Evolutionary conservation across 2,888 invertebrate genomes (phyloP), one percentile per base, ranked within the genome.

Genomic region (Smittia sp.): DNA sequence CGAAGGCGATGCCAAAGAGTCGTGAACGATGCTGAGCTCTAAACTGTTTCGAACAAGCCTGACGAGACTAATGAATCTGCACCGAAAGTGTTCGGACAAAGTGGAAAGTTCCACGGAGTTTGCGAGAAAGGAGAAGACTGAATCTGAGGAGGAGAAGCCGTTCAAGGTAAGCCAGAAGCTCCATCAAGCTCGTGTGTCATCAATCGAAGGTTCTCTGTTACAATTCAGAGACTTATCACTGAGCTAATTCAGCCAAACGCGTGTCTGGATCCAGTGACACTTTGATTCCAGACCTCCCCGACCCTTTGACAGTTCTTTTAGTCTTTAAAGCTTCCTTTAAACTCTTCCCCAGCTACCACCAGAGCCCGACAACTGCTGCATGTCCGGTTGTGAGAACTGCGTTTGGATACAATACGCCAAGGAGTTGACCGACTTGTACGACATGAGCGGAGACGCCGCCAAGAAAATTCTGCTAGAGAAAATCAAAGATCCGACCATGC

Each of bases 361-460:
- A 3, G 82, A 83, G 74, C 96, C 96, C 0, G 91, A 92, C 1
- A 89, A 87, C 25, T 97, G 96, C 81, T 97, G 96, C 79, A 91
- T 91, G 87, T 92, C 94, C 0, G 96, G 96, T 0, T 97, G 97
- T 83, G 85, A 90, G 0, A 96, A 95, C 82, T 97, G 97, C 80
- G 96, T 97, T 3, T 96, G 93, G 90, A 88, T 97, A 70, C 88
- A 89, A 15, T 96, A 96, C 85, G 96, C 94, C 0, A 91, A 94
- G 77, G 87, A 90, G 22, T 78, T 96, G 62, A 84, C 86, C 1
- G 85, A 86, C 76, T 82, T 87, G 77, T 81, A 88, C 11, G 82
- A 86, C 75, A 88, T 89, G 76, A 90, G 90, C 18, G 90, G 90
- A 0, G 87, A 88, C 67, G 86, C 88, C 74, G 86, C 89, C 0